Conservation (phyloP, 2,113 vertebrate species). For the Poicephalus meyeri region DNA sequence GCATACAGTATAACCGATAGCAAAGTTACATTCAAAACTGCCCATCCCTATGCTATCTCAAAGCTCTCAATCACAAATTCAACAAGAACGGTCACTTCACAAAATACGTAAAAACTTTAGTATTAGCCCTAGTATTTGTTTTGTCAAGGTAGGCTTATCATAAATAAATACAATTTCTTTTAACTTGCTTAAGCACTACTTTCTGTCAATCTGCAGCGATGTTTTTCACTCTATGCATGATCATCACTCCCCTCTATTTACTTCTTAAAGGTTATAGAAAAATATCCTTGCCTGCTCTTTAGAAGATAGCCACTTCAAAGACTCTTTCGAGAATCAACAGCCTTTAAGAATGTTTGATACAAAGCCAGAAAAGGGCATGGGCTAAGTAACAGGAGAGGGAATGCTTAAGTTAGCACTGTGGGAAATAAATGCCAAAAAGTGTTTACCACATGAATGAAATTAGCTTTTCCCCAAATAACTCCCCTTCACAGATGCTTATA, state of each 20-base stretch:
- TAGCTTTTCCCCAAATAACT: not conserved
- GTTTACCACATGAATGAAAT: not conserved
- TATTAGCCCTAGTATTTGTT: not conserved
- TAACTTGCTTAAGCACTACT: not conserved
- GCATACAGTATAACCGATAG: not conserved
- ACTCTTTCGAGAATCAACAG: conserved; percentile 49
- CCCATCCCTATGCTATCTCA: not conserved
- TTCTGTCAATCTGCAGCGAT: not conserved
- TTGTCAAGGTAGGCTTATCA: not conserved
- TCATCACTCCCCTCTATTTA: not conserved
- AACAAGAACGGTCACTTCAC: not conserved
- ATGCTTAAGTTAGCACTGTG: conserved; percentile 1
- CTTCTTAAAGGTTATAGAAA: conserved; percentile 55
- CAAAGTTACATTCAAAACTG: not conserved
- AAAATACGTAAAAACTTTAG: not conserved
- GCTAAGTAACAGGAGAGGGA: not conserved
- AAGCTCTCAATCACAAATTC: not conserved
- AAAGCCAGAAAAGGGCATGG: conserved; percentile 45
- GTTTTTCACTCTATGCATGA: not conserved
- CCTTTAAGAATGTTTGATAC: conserved; percentile 50
- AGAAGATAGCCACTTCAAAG: conserved; percentile 68
- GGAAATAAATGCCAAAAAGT: conserved; percentile 39
- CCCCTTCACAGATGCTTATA: not conserved
- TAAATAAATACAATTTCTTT: not conserved
- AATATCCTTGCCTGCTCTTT: conserved; percentile 54